phyloP scores from a whole-genome alignment of 1,140 invertebrate species.

The Lamellibrachia luymesi region DNA sequence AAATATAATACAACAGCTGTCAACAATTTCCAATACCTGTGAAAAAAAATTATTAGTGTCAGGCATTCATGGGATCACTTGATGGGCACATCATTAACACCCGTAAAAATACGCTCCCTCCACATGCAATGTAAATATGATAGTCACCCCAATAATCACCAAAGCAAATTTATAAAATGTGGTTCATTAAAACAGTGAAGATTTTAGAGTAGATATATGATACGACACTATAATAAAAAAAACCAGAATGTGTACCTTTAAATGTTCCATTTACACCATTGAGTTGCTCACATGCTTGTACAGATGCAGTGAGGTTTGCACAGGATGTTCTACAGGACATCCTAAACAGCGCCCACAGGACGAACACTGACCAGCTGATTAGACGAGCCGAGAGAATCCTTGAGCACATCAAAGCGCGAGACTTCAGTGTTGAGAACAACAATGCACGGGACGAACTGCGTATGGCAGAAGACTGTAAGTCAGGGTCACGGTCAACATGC shows the following conservation, averaged over 20 bases:
- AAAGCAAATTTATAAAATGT: not conserved
- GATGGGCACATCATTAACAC: too few species aligned
- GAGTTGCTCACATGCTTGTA: not conserved
- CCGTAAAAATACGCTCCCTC: too few species aligned
- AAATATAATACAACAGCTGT: not conserved
- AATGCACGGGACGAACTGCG: conserved; percentile 33
- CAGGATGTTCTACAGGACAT: conserved; percentile 40
- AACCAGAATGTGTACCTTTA: too few species aligned
- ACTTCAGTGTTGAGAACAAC: conserved; percentile 58
- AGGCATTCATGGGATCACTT: too few species aligned
- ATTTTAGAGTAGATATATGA: too few species aligned
- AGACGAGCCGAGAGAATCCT: conserved; percentile 72
- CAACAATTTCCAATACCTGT: not conserved
- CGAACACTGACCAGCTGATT: conserved; percentile 75
- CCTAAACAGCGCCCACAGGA: conserved; percentile 48
- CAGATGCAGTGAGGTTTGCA: conserved; percentile 27
- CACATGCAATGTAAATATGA: not conserved
- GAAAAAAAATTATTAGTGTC: too few species aligned
- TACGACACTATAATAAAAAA: too few species aligned
- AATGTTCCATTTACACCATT: not conserved
- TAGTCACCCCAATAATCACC: not conserved
- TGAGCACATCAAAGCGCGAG: conserved; percentile 65
- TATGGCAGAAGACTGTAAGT: conserved; percentile 44
- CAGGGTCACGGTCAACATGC: not conserved
- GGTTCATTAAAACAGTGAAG: not conserved